Base-by-base conservation (phyloP, 2,113 vertebrate species). In the Phylloscopus trochilus region DNA sequence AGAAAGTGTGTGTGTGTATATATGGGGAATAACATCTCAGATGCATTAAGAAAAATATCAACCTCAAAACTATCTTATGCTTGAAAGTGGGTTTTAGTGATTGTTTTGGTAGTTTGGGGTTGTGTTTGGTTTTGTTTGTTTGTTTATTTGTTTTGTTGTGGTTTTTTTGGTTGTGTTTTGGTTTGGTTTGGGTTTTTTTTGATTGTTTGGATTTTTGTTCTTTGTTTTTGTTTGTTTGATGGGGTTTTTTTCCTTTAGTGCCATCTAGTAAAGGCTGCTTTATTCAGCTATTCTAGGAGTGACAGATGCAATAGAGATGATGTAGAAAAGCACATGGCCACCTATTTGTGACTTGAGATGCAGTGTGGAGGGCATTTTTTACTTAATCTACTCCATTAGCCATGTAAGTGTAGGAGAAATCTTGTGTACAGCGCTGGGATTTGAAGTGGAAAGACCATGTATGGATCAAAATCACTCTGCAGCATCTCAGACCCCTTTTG, bases 31-130 rank as follows among this genome's bases (percentile, higher is more conserved):
- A 88, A 80, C 13, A 15, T 51, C 10, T 41, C 17, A 73, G 53
- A 51, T 4, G 5, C 8, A 31, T 31, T 2, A 26, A 79, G 33
- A 21, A 30, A 64, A 6, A 1, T 3, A 1, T 3, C 9, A 3
- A 2, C 3, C 11, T 84, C 24, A 39, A 64, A 85, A 22, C 8
- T 9, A 28, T 52, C 24, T 68, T 44, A 28, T 39, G 13, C 11
- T 70, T 70, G 11, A 75, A 90, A 84, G 16, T 6, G 2, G 0
- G 0, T 44, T 46, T 74, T 47, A n/a, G 46, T 49, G 8, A 3
- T 27, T 59, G 6, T 26, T 53, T 35, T n/a, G 14, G 4, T 33
- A 24, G 16, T 37, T 60, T 66, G 5, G 30, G 4, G 28, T 43
- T 39, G 10, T 9, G 8, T 47, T 47, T 23, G 23, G 23, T 49